Base-by-base conservation (phyloP, 2,113 vertebrate species). In the Epinephelus moara region DNA sequence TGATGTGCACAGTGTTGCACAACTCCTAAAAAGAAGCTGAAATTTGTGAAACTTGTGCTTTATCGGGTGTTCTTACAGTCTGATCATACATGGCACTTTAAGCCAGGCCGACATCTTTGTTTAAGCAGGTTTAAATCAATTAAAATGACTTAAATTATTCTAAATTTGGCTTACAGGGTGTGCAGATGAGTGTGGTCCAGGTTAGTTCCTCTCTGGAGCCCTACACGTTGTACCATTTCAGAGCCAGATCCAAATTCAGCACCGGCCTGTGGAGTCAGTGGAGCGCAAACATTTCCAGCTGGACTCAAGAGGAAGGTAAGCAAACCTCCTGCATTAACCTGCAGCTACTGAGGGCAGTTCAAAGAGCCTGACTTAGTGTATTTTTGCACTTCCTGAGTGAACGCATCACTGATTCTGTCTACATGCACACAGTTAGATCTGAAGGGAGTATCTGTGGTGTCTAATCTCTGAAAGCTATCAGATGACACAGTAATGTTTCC, bases 221-320 rank as follows among this genome's bases (percentile, higher is more conserved):
- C 7, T 87, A 82, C 77, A 87, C 4, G 2, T 15, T 66, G 71
- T 93, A 94, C 82, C 30, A 64, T n/a, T 94, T 94, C 86, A 94
- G 91, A 85, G 91, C 87, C 77, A 90, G 93, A 64, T 78, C 89
- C 63, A 93, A 81, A 49, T 89, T 90, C 37, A 85, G 11, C 15
- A 86, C 47, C 0, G 95, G 94, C 7, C 30, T 89, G 30, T 96
- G 95, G 95, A 95, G 95, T 6, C 59, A 86, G 33, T 96, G 94
- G 95, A 95, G 94, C 69, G 5, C 23, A 8, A 56, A 6, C 18
- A 15, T 78, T 12, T 63, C 60, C 10, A 62, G 12, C 45, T 60
- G 52, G 83, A 96, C 95, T 21, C 62, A 95, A 68, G 95, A 96
- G 77, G 95, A 96, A 71, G 92, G 95, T 95, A 74, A 88, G 76